Percentiles rank a stretch among this genome's conserved stretches.
These are phyloP conservation scores for Rhea pennata DNA, from an alignment of 2,113 vertebrate species.

Conservation along the genomic window DNA sequence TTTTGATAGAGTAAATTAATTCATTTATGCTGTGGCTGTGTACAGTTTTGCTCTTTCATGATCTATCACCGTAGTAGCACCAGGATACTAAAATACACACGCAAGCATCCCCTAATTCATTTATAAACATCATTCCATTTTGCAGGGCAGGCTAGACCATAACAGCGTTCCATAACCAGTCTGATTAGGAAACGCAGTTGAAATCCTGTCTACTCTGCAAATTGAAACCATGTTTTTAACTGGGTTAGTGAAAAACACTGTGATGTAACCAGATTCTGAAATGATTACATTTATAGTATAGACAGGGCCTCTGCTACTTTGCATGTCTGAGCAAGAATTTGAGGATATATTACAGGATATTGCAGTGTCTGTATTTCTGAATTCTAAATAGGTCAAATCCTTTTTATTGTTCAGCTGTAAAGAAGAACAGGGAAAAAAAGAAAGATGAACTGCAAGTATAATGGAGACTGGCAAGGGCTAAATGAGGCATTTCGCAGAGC, in stretches of 20 bases:
- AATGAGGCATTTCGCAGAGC: not conserved
- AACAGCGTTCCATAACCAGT: not conserved
- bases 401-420: not conserved
- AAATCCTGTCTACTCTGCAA: conserved; percentile 32
- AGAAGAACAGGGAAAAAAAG: not conserved
- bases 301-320: conserved; percentile 20
- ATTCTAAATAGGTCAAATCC: conserved; percentile 43
- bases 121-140: not conserved
- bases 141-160: not conserved
- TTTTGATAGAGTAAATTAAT: not conserved
- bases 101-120: not conserved
- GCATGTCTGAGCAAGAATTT: conserved; percentile 53
- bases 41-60: not conserved
- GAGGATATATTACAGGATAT: conserved; percentile 65
- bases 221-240: conserved; percentile 57
- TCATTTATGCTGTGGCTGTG: not conserved
- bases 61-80: not conserved
- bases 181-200: conserved; percentile 12
- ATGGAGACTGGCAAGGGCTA: not conserved
- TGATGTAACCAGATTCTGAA: conserved; percentile 52
- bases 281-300: conserved; percentile 34
- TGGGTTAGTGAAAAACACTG: not conserved
- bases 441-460: not conserved
- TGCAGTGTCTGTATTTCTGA: conserved; percentile 53
- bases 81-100: not conserved